phyloP scores from a whole-genome alignment of 1,140 invertebrate genomes.

The Euwallacea similis region DNA sequence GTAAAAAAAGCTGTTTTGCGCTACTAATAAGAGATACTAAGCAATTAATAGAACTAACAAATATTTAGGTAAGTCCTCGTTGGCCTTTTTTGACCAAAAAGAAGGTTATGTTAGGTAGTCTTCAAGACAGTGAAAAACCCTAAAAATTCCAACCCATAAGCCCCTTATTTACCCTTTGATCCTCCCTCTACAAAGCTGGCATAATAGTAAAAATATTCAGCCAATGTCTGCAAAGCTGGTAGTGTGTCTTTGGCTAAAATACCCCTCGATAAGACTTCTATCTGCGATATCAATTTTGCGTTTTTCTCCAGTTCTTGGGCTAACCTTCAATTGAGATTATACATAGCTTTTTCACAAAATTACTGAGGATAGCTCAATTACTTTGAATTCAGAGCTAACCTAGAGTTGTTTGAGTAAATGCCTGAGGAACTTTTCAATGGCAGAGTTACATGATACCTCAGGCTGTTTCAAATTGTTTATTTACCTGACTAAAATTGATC shows the following conservation, averaged over 20 bases:
- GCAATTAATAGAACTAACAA: not conserved
- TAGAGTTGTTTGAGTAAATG: too few species aligned
- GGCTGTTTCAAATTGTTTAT: too few species aligned
- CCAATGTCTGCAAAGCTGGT: conserved; percentile 35
- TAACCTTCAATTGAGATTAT: conserved; percentile 34
- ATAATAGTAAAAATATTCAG: conserved; percentile 48
- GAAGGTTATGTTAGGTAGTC: too few species aligned
- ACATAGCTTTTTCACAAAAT: too few species aligned
- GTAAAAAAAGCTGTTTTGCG: not conserved
- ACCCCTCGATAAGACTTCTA: conserved; percentile 44
- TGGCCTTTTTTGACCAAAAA: too few species aligned
- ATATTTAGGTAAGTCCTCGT: conserved; percentile 1
- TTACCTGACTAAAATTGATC: too few species aligned
- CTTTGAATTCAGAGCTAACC: too few species aligned
- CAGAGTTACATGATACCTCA: too few species aligned
- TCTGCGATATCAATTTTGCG: conserved; percentile 43
- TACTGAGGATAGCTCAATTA: too few species aligned
- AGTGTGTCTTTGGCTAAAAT: conserved; percentile 45
- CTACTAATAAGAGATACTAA: not conserved
- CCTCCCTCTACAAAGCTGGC: conserved; percentile 41
- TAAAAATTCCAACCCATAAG: conserved; percentile 26
- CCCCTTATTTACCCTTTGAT: conserved; percentile 47
- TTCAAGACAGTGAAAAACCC: too few species aligned
- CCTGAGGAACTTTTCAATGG: too few species aligned
- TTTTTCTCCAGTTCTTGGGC: conserved; percentile 43